phyloP scores from a whole-genome alignment of 2,797 vertebrate species.

The Lepidocolaptes lacrymiger region DNA sequence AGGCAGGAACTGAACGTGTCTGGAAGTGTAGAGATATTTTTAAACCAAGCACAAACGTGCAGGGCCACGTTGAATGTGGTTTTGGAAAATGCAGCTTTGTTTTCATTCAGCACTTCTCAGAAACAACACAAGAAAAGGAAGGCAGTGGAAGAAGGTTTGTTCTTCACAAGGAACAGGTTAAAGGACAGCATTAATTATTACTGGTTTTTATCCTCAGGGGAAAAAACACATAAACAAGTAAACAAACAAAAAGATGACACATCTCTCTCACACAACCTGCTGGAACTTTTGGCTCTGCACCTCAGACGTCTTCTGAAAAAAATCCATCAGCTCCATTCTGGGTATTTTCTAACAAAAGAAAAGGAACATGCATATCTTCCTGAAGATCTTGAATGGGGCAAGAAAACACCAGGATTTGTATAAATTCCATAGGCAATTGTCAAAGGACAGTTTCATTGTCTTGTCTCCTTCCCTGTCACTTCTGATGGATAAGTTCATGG shows the following conservation, averaged over 20 bases:
- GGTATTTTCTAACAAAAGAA: not conserved
- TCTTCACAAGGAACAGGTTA: not conserved
- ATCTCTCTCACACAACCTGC: not conserved
- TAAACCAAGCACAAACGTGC: not conserved
- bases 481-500: not conserved
- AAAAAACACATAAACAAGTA: not conserved
- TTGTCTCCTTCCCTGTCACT: not conserved
- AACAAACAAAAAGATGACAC: not conserved
- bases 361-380: not conserved
- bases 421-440: not conserved
- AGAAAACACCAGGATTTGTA: not conserved
- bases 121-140: not conserved
- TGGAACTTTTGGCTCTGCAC: not conserved
- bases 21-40: not conserved
- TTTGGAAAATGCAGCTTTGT: constrained; percentile 1
- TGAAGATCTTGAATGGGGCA: not conserved
- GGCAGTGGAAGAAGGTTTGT: not conserved
- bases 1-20: not conserved
- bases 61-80: not conserved
- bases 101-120: constrained; percentile 12
- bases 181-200: not conserved
- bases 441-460: not conserved
- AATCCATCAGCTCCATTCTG: not conserved
- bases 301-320: not conserved
- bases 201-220: not conserved